A percentile compares a stretch with the other conserved stretches of the same genome.
phyloP scores from a whole-genome alignment of 2,888 invertebrate species.

The Diaphora mendica region DNA sequence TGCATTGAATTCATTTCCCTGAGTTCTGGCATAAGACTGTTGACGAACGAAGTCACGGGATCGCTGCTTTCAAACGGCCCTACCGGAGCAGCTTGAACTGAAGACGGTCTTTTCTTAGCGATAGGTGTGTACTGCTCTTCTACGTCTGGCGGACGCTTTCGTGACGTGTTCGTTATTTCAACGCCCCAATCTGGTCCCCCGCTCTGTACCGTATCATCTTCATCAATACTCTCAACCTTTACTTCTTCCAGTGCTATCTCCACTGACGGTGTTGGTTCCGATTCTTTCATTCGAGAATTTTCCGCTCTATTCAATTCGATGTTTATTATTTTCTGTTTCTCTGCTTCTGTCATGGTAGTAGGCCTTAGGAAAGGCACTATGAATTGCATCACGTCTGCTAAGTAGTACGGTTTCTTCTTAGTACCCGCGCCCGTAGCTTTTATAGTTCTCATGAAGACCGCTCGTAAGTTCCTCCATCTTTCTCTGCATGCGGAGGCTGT shows the following conservation, averaged over 20 bases:
- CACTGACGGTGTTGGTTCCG: not conserved
- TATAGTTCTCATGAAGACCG: slow-evolving; percentile 47
- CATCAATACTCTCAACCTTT: slow-evolving; percentile 18
- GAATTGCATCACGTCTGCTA: slow-evolving; percentile 46
- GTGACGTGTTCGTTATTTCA: not conserved
- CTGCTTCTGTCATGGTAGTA: slow-evolving; percentile 9
- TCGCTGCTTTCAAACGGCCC: slow-evolving; percentile 18
- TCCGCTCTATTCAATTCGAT: slow-evolving; percentile 11
- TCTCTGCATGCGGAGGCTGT: slow-evolving; percentile 49
- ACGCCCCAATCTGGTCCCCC: slow-evolving; percentile 7
- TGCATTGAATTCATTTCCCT: slow-evolving; percentile 51
- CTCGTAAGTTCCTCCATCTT: slow-evolving; percentile 51
- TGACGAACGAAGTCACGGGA: slow-evolving; percentile 41
- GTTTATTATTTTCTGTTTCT: slow-evolving; percentile 16
- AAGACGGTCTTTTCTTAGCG: slow-evolving; percentile 1
- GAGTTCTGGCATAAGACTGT: slow-evolving; percentile 53
- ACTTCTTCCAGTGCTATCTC: slow-evolving; percentile 19
- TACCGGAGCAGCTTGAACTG: not conserved
- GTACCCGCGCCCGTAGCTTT: slow-evolving; percentile 31
- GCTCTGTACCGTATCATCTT: slow-evolving; percentile 17
- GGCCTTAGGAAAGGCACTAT: slow-evolving; percentile 38
- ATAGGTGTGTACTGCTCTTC: slow-evolving; percentile 14
- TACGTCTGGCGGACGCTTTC: slow-evolving; percentile 10
- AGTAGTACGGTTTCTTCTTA: slow-evolving; percentile 49
- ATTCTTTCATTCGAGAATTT: slow-evolving; percentile 8